Base-by-base conservation (phyloP, 2,888 invertebrate genomes). In the Campoplex capitator region DNA sequence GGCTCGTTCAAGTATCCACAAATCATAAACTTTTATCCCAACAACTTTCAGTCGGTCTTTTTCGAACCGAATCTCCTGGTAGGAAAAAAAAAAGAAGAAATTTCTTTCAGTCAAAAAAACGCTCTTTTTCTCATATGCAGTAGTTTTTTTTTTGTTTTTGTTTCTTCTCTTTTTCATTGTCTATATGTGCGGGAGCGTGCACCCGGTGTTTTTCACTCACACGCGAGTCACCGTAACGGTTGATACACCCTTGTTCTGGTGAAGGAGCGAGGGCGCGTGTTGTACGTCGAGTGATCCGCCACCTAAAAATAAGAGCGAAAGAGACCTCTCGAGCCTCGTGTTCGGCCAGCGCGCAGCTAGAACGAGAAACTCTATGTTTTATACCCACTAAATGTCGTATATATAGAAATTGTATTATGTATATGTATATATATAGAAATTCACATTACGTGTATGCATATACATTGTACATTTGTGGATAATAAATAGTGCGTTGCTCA, bases 401-500 rank as follows among this genome's bases (percentile, higher is more conserved):
- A 75, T 18, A 35, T 54, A 73, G 45, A 45, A 18, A 18, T n/a
- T 54, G 45, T 35, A 80, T 74, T 38, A 51, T 67, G 42, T 81
- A 73, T 74, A 48, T 38, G 38, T 67, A 28, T 81, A 73, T 74
- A 48, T 80, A 62, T 45, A 80, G 45, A 62, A 11, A 65, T n/a
- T 54, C 35, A 42, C 16, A 48, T 58, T 67, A 35, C 35, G 38
- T 51, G 13, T 54, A 42, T 35, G 48, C 48, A 58, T 75, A 68
- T 56, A 48, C 16, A 42, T 56, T 42, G 35, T 75, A 76, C 58
- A 82, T 83, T 84, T 62, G 86, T 84, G 88, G 87, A 86, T 89
- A 88, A 89, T 88, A 89, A 89, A 89, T 89, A 84, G 85, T 88
- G 83, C 58, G 58, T 74, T 85, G 76, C 84, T 84, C 62, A 76